Evolutionary conservation across 2,797 vertebrate genomes (phyloP).

Genomic region (Sebastes steindachneri): DNA sequence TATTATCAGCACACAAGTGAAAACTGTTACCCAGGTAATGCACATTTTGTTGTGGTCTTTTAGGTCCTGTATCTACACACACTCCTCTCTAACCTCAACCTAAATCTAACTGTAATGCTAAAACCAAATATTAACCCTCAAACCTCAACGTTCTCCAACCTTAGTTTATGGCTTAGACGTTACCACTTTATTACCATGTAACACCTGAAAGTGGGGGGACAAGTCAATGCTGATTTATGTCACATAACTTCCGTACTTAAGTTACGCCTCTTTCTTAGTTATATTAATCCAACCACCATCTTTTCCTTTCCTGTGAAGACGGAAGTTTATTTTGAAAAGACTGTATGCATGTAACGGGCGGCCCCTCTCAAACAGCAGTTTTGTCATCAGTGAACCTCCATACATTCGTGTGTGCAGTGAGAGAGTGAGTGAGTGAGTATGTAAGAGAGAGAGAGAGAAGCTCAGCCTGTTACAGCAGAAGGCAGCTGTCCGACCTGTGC

Average conservation of each 20-base stretch:
- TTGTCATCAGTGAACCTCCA: background rate
- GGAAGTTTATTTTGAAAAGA: no score
- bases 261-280: no score
- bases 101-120: background rate
- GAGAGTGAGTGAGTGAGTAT: background rate
- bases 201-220: no score
- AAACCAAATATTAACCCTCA: background rate
- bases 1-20: background rate
- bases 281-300: no score
- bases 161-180: no score
- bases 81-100: background rate
- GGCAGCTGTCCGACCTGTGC: slow-evolving; percentile 49
- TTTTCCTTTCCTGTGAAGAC: no score
- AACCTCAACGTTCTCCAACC: no score
- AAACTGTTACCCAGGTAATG: background rate
- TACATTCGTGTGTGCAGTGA: background rate
- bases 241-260: no score
- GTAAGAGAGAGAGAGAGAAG: background rate
- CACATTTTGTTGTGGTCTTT: background rate
- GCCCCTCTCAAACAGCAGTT: background rate
- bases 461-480: background rate
- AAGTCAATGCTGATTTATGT: no score
- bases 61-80: background rate
- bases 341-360: no score
- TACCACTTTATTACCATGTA: no score